Percentiles rank a stretch among this genome's conserved stretches.
phyloP scores from a whole-genome alignment of 2,113 vertebrate genomes.

The Scytalopus superciliaris region DNA sequence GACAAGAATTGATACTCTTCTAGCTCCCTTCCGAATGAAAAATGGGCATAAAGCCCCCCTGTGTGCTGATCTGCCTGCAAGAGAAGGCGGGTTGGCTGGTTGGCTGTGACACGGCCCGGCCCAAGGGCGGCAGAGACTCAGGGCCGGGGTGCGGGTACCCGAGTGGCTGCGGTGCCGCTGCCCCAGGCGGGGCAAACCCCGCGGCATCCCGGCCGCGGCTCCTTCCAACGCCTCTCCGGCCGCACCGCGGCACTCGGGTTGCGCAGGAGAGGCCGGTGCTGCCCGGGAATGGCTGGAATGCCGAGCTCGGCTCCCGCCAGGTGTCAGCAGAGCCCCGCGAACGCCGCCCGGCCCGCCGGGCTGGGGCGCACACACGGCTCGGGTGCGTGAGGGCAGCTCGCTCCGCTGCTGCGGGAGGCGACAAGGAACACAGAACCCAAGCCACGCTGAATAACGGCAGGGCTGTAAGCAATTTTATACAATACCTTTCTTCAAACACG shows the following conservation, averaged over 20 bases:
- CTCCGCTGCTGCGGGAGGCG: neutral
- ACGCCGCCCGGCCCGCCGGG: neutral
- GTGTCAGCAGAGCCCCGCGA: conserved; percentile 44
- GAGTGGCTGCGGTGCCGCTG: fast-evolving
- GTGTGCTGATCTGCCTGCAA: neutral
- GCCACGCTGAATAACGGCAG: fast-evolving
- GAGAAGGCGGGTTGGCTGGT: neutral
- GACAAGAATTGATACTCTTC: neutral
- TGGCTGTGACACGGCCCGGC: too few relatives aligned
- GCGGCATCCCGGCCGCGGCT: fast-evolving
- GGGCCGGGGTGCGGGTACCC: too few relatives aligned
- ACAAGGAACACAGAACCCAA: fast-evolving
- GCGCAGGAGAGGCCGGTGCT: fast-evolving
- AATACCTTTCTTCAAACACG: neutral
- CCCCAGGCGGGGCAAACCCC: neutral
- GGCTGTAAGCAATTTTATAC: too few relatives aligned
- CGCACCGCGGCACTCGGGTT: fast-evolving
- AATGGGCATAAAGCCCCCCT: neutral
- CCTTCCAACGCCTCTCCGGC: fast-evolving
- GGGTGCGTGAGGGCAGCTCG: fast-evolving
- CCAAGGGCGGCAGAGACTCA: too few relatives aligned
- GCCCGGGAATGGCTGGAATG: fast-evolving
- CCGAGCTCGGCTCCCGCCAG: neutral
- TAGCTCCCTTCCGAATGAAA: neutral
- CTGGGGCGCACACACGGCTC: neutral